Evolutionary conservation across 30 jellyfish, hydroid and myxozoan species (phyloP).

Genomic region (Aurelia coerulea): DNA sequence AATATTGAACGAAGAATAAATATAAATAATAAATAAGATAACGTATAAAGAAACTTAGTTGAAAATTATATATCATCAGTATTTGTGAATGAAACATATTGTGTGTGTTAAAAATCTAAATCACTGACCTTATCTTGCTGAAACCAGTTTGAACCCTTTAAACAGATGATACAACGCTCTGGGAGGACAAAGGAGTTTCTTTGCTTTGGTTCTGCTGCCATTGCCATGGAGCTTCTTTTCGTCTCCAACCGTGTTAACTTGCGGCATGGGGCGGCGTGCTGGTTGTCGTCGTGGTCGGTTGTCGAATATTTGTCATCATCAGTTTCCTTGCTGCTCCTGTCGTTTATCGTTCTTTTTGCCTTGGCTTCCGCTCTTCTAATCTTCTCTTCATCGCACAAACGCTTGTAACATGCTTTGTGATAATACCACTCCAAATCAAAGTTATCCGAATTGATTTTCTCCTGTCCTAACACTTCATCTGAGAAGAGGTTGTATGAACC

Average conservation of each 20-base stretch:
- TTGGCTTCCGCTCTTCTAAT: conserved; percentile 27
- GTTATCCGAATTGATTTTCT: conserved; percentile 17
- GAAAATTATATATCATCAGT: too few species aligned
- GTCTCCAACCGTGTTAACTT: conserved; percentile 35
- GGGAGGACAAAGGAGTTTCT: conserved; percentile 60
- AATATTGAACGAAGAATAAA: too few species aligned
- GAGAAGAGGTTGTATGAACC: conserved; percentile 22
- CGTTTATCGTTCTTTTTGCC: conserved; percentile 11
- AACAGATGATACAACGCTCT: conserved; percentile 30
- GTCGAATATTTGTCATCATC: not conserved
- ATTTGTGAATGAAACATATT: too few species aligned
- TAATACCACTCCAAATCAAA: conserved; percentile 42
- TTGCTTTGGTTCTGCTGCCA: conserved; percentile 42
- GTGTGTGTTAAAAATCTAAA: too few species aligned
- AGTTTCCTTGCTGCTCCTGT: conserved; percentile 52
- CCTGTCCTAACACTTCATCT: conserved; percentile 25
- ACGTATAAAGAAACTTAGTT: too few species aligned
- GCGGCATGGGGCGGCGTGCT: conserved; percentile 12
- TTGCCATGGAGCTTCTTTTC: conserved; percentile 35
- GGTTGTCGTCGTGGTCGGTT: not conserved
- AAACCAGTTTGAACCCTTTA: conserved; percentile 19
- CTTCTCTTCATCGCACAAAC: conserved; percentile 50
- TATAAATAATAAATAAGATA: too few species aligned
- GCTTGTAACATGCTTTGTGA: conserved; percentile 48
- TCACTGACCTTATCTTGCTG: too few species aligned